Base-by-base conservation (phyloP, 2,888 invertebrate species). In the Cheilosia impressa region DNA sequence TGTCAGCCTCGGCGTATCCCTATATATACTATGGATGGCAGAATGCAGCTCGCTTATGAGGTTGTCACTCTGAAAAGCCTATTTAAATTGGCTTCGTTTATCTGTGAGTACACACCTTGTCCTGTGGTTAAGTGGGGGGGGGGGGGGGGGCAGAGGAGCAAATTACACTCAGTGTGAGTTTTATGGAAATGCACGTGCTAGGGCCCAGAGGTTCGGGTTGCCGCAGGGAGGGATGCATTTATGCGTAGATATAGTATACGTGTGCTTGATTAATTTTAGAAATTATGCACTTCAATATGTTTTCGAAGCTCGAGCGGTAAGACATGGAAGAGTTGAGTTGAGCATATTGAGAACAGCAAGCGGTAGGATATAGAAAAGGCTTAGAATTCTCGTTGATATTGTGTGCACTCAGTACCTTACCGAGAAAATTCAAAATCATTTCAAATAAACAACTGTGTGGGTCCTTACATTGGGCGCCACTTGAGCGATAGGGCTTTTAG, bases 61-160 rank as follows among this genome's bases (percentile, higher is more conserved):
- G 72, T 77, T 81, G 85, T 77, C 85, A 77, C 15, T 52, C 15
- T 77, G 80, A 55, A 68, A 72, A 62, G 71, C 72, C 45, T 58
- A 53, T 81, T 81, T 63, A 81, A 85, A 85, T 85, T 85, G 76
- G 81, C 62, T 81, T 85, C 85, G 81, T 85, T 85, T 85, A 81
- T 85, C 43, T 31, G 63, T 19, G 45, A 57, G 43, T 41, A 66
- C 52, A 77, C 72, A 55, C 78, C 78, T 78, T 83, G 45, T 73
- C 68, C 62, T 72, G 66, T 63, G 55, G 17, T 63, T 72, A 24
- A 66, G 45, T 65, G 31, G n/a, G 17, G 31, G 31, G 45, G 41
- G 31, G 15, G 24, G 24, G 41, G n/a, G 41, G 47, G 31, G 9
- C 24, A 17, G 27, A 55, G 47, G 53, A 60, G 38, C 17, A 19